Evolutionary conservation across 2,797 vertebrate genomes (phyloP), one percentile per base, ranked within the genome.

Genomic region (Sebastes cheni): DNA sequence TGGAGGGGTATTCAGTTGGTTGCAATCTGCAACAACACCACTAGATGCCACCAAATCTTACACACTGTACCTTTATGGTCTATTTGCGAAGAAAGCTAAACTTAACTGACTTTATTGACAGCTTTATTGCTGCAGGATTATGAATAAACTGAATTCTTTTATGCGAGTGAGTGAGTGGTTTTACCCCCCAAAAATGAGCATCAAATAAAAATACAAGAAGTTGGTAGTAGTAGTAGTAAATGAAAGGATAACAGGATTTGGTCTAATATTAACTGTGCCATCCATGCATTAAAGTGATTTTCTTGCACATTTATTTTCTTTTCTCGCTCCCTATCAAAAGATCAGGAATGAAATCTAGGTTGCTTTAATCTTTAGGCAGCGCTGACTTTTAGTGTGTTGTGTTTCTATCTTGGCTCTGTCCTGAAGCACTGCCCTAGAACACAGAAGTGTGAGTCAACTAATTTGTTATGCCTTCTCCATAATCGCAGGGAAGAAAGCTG

Each of bases 331-430:
- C 34, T 62, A 79, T 90, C 65, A 55, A 30, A 81, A 81, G 70
- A 88, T 81, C 70, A 64, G 64, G 20, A 71, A 75, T 77, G 29
- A 83, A 89, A 91, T 91, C 86, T 90, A 80, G 89, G 89, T 89
- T 91, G 88, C 81, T 77, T 42, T 89, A 46, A 86, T 92, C 89
- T 93, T 88, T 86, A 84, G 86, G 92, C 84, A 7, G 86, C 76
- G 65, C 77, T 82, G 86, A 86, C 87, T 88, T 91, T 91, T 87
- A 59, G 66, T 87, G 79, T n/a, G 6, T 75, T 80, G 80, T 75
- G 86, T 87, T 90, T 86, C 81, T 87, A 81, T 92, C 83, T 93
- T 84, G 75, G 88, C 82, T 90, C 80, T 80, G 82, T 87, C 91
- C 89, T 60, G 55, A 81, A 91, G 91, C 92, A 10, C 56, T 61